Evolutionary conservation across 2,797 vertebrate species (phyloP), one percentile per base, ranked within the genome.

Genomic region (Pogoniulus pusillus): DNA sequence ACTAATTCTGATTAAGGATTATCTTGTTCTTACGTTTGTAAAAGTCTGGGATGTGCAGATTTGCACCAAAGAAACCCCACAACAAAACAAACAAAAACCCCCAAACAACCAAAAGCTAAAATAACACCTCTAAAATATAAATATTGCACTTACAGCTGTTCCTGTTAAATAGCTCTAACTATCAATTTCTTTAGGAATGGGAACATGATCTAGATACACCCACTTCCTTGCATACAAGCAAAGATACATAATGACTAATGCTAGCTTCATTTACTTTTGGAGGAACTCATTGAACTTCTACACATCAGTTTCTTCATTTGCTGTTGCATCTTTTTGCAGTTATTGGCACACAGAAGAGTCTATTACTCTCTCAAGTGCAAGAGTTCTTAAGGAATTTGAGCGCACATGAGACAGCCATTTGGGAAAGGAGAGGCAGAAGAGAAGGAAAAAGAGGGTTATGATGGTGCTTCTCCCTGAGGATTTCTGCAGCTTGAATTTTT

Each of bases 81-180:
- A 15, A 47, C 47, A 47, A 47, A 47, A 49, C 7, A 49, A 47
- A 47, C 22, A 54, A 49, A 49, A 49, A 47, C 47, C 11, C 45
- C 45, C 43, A 45, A 45, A 19, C 12, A 18, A 10, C 12, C 10
- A 39, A 41, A 41, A 41, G 16, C 16, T 37, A 15, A 41, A 41
- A 17, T 3, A 17, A 16, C 7, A 18, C 16, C 22, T 0, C 24
- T 47, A 39, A 87, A 89, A 39, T 59, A 68, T 62, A 93, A 95
- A 88, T 85, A 91, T 87, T 94, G 16, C 37, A 58, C 57, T 92
- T 86, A 68, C 58, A 95, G 83, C 65, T 95, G 78, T 29, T 94
- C 51, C n/a, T 80, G 41, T 75, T 93, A 82, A 78, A 87, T 77
- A 74, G 49, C 37, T 64, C 87, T 91, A 85, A 30, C 58, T 58